Conservation (phyloP, 2,888 invertebrate genomes). For the Pharmacophagus antenor region DNA sequence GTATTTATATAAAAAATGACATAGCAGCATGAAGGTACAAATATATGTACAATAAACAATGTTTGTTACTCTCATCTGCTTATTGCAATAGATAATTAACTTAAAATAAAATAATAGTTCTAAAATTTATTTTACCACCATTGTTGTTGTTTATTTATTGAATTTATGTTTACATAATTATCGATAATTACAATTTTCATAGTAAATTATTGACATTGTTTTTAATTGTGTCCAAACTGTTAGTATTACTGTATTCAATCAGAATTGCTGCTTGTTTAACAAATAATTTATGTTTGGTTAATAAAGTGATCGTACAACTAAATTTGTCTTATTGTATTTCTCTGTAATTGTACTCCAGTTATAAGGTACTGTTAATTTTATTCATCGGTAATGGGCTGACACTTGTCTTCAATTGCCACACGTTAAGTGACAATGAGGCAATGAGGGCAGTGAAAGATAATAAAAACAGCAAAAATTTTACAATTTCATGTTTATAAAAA, state of each 20-base stretch:
- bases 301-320: conserved; percentile 24
- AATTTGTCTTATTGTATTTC: not conserved
- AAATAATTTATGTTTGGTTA: conserved; percentile 10
- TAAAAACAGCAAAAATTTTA: too few species aligned
- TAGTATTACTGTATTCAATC: not conserved
- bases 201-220: not conserved
- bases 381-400: too few species aligned
- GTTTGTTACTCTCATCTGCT: not conserved
- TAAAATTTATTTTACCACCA: not conserved
- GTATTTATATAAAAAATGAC: too few species aligned
- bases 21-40: not conserved
- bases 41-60: not conserved
- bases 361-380: too few species aligned
- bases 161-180: not conserved
- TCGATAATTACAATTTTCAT: not conserved
- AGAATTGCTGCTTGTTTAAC: not conserved
- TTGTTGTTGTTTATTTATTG: not conserved
- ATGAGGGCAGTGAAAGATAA: too few species aligned
- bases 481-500: too few species aligned
- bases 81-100: not conserved
- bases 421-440: too few species aligned
- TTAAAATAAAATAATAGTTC: not conserved
- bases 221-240: not conserved
- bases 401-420: too few species aligned
- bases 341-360: not conserved